These are phyloP conservation scores for Leistus spinibarbis DNA, from an alignment of 2,888 invertebrate genomes.

Conservation along the genomic window DNA sequence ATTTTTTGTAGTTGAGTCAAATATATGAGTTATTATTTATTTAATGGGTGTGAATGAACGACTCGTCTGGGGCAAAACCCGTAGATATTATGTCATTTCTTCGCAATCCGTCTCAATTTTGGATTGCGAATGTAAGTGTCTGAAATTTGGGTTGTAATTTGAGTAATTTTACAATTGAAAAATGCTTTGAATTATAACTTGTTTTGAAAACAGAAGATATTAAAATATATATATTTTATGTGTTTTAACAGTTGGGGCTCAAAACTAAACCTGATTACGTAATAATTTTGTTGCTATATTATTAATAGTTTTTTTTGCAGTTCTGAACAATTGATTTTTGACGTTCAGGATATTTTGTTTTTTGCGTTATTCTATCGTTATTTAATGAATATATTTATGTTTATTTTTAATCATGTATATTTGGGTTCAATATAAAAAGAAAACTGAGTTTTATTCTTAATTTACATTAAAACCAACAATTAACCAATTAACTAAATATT, in stretches of 20 bases:
- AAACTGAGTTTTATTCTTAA: conserved; percentile 19
- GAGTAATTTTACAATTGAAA: too few relatives aligned
- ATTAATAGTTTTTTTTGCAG: conserved; percentile 4
- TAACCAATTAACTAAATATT: too few relatives aligned
- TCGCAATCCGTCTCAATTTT: conserved; percentile 43
- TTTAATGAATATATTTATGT: conserved; percentile 18
- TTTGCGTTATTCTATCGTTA: not conserved
- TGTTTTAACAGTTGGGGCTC: not conserved
- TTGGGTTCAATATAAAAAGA: not conserved
- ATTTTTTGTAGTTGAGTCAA: too few relatives aligned
- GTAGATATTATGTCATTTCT: conserved; percentile 41
- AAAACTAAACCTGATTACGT: not conserved
- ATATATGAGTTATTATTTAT: too few relatives aligned
- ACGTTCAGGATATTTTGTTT: conserved; percentile 23
- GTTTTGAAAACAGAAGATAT: too few relatives aligned
- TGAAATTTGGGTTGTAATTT: not conserved
- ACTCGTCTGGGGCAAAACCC: not conserved
- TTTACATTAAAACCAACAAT: conserved; percentile 8
- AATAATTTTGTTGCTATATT: conserved; percentile 10
- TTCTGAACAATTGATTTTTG: conserved; percentile 40
- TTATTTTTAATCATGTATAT: conserved; percentile 23
- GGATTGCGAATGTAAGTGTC: conserved; percentile 46
- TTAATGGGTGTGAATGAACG: not conserved
- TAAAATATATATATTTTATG: too few relatives aligned
- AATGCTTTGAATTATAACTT: too few relatives aligned